phyloP scores from a whole-genome alignment of 2,888 invertebrate species.

The Campoplex nolae region DNA sequence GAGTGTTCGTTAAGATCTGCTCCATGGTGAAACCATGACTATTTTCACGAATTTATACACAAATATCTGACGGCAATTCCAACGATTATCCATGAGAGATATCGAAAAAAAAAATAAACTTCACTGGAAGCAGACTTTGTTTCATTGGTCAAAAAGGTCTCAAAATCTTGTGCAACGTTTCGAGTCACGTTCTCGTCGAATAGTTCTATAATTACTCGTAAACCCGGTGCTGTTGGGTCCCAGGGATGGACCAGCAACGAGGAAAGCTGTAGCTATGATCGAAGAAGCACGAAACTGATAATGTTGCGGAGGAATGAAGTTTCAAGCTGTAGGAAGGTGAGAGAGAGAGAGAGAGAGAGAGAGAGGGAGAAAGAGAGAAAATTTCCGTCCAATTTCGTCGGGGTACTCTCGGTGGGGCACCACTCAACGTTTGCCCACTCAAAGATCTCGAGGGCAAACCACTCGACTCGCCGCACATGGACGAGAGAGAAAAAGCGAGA shows the following conservation, averaged over 20 bases:
- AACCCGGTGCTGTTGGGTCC: background rate
- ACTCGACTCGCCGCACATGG: slow-evolving; percentile 58
- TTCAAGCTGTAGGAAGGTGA: slow-evolving; percentile 33
- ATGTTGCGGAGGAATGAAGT: slow-evolving; percentile 48
- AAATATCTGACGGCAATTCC: background rate
- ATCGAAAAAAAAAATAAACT: background rate
- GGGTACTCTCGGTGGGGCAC: slow-evolving; percentile 34
- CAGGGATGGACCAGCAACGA: background rate
- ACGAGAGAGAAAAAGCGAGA: slow-evolving; percentile 35
- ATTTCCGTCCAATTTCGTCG: slow-evolving; percentile 74
- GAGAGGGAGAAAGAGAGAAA: slow-evolving; percentile 50
- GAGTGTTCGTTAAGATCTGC: too few relatives aligned
- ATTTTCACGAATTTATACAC: too few relatives aligned
- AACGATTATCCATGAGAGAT: background rate
- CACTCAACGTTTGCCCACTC: slow-evolving; percentile 69
- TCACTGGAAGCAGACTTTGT: background rate
- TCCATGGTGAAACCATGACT: too few relatives aligned
- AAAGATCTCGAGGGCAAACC: slow-evolving; percentile 62
- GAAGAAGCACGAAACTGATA: slow-evolving; percentile 24
- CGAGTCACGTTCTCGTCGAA: background rate
- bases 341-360: slow-evolving; percentile 28
- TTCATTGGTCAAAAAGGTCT: background rate
- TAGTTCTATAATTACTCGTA: slow-evolving; percentile 30
- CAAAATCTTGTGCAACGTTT: background rate
- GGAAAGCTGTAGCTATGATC: slow-evolving; percentile 4